Conservation (phyloP, 2,888 invertebrate genomes). For the Pelosia muscerda region DNA sequence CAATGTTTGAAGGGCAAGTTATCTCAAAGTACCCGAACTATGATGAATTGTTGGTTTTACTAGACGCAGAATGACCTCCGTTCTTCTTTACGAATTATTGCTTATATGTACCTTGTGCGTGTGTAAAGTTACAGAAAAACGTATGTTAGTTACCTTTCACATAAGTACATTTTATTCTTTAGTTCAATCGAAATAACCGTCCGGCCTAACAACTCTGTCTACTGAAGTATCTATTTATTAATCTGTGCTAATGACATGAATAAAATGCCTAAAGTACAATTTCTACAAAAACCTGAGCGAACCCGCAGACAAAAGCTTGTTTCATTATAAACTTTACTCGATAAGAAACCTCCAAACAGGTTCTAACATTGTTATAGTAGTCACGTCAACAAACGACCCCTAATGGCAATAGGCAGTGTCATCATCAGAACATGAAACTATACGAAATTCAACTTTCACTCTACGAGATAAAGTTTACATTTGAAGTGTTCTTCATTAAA, state of each 20-base stretch:
- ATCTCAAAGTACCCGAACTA: no score
- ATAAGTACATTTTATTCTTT: no score
- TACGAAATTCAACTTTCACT: slow-evolving; percentile 56
- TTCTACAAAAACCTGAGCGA: background rate
- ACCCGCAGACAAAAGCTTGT: slow-evolving; percentile 21
- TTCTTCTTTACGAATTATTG: no score
- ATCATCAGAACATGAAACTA: slow-evolving; percentile 45
- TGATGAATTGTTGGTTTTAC: no score
- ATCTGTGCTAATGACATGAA: background rate
- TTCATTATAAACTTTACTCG: slow-evolving; percentile 21
- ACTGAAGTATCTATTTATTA: no score
- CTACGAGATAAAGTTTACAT: slow-evolving; percentile 34
- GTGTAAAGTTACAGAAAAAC: no score
- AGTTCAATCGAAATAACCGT: background rate
- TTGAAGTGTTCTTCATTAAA: slow-evolving; percentile 34
- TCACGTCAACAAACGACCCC: slow-evolving; percentile 76
- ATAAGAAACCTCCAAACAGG: slow-evolving; percentile 59
- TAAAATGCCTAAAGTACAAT: background rate
- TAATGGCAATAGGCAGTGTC: slow-evolving; percentile 64
- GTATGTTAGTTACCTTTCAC: no score
- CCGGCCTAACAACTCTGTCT: background rate
- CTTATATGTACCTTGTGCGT: no score
- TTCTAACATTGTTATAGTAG: slow-evolving; percentile 64
- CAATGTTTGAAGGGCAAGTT: no score
- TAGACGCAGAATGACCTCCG: no score